Base-by-base conservation (phyloP, 2,797 vertebrate genomes). In the Chaetodon trifasciatus region DNA sequence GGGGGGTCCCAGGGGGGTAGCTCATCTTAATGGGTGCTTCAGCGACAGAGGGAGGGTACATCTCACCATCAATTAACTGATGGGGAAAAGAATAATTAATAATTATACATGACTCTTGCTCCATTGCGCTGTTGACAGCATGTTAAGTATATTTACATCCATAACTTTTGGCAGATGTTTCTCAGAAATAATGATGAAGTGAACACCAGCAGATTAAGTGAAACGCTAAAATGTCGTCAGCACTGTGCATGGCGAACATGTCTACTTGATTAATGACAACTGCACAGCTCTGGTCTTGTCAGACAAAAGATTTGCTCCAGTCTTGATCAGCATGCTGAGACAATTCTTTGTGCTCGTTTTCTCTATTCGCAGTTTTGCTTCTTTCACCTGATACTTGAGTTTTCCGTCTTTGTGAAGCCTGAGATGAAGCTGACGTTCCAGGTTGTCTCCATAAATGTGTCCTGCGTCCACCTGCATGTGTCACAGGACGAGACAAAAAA, bases 331-430 rank as follows among this genome's bases (percentile, higher is more conserved):
- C 5, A 4, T 73, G 62, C 39, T 8, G 3, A 39, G 6, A 28
- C 4, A 17, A 21, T 9, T 55, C 17, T 49, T 19, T n/a, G 16
- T 32, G 1, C 13, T 21, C 16, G 8, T 53, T 63, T 47, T 69
- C 19, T 53, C 2, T 0, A 1, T 5, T 42, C 8, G 19, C 1
- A 39, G 37, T 19, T 57, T 40, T n/a, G 21, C 42, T 32, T 61
- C 10, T 15, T 42, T 87, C 47, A 99, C 98, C 97, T 99, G 97
- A 90, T 97, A 98, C 87, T 99, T 99, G 78, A 99, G 88, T 88
- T 99, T 99, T 64, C 98, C 98, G 0, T 98, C 97, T 83, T 91
- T 95, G 78, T 96, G 97, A 82, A 98, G 96, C 16, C 98, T 92
- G 49, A 99, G 96, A 10, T 93, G 71, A 32, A 97, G 95, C 90